A percentile compares a stretch with the other conserved stretches of the same genome.
Evolutionary conservation across 2,797 vertebrate species (phyloP).

Genomic region (Acrocephalus scirpaceus): DNA sequence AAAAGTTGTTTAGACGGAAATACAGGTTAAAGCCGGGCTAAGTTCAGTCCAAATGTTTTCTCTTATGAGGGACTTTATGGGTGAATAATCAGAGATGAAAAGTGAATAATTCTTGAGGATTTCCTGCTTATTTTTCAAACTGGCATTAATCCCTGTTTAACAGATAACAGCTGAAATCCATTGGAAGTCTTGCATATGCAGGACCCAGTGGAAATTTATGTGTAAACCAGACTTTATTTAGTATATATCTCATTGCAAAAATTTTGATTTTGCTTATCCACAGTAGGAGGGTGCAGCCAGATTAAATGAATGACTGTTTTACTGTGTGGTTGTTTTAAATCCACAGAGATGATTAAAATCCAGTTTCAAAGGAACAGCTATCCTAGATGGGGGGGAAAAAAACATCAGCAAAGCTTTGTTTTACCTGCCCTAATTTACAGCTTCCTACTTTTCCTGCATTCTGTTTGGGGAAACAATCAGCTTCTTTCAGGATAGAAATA

Average conservation of each 20-base stretch:
- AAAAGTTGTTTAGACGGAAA: slow-evolving; percentile 36
- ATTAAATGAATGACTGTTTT: slow-evolving; percentile 79
- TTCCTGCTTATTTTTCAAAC: slow-evolving; percentile 64
- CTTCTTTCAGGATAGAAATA: slow-evolving; percentile 69
- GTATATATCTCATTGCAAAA: slow-evolving; percentile 69
- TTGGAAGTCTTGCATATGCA: slow-evolving; percentile 21
- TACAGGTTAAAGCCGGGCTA: neutral
- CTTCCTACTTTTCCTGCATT: slow-evolving; percentile 72
- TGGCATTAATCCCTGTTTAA: slow-evolving; percentile 43
- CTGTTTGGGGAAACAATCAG: slow-evolving; percentile 66
- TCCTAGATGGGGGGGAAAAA: neutral
- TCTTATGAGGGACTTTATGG: neutral
- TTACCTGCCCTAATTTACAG: slow-evolving; percentile 59
- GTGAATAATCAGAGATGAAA: slow-evolving; percentile 48
- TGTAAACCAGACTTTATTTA: slow-evolving; percentile 68
- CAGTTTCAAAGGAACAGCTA: slow-evolving; percentile 72
- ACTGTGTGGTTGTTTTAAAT: slow-evolving; percentile 78
- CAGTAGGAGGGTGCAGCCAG: slow-evolving; percentile 69
- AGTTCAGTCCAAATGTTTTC: slow-evolving; percentile 23
- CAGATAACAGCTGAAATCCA: slow-evolving; percentile 63
- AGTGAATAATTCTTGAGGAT: slow-evolving; percentile 50
- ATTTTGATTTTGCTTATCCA: slow-evolving; percentile 64
- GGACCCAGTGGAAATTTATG: slow-evolving; percentile 55
- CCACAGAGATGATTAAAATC: slow-evolving; percentile 73
- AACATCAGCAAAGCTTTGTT: neutral